Conservation (phyloP, 2,797 vertebrate species). For the Enteromius viviparus region DNA sequence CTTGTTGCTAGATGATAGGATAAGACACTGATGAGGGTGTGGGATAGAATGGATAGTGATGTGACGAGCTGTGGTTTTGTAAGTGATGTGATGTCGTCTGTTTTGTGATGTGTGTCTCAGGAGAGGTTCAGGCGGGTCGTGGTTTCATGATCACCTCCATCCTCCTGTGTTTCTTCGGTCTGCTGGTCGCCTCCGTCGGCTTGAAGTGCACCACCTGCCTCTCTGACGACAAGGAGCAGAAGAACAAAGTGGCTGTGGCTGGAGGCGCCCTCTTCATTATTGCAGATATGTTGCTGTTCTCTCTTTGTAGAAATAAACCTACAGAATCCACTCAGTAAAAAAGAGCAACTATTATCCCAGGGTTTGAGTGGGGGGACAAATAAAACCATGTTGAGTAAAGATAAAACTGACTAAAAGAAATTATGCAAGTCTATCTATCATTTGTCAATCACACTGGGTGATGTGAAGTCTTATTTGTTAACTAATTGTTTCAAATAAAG, state of each 20-base stretch:
- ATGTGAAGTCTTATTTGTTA: neutral
- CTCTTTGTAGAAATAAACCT: neutral
- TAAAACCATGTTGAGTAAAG: neutral
- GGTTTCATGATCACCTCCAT: slow-evolving; percentile 88
- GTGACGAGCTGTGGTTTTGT: neutral
- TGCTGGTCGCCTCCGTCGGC: slow-evolving; percentile 81
- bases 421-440: neutral
- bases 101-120: slow-evolving; percentile 66
- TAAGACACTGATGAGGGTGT: too few species aligned
- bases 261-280: slow-evolving; percentile 87
- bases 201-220: slow-evolving; percentile 94
- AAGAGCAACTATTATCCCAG: neutral
- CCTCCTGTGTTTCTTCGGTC: slow-evolving; percentile 76
- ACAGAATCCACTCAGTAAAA: neutral
- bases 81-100: neutral
- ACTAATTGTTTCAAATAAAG: neutral
- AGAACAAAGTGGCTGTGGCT: slow-evolving; percentile 85
- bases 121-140: slow-evolving; percentile 83
- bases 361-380: neutral
- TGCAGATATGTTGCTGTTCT: slow-evolving; percentile 76
- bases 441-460: neutral
- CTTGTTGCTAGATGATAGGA: too few species aligned
- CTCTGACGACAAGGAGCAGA: slow-evolving; percentile 80
- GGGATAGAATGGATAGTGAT: too few species aligned
- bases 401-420: neutral